These are phyloP conservation scores for Luidia sarsii DNA, from an alignment of 53 echinoderm and acorn worm species.

Conservation along the genomic window DNA sequence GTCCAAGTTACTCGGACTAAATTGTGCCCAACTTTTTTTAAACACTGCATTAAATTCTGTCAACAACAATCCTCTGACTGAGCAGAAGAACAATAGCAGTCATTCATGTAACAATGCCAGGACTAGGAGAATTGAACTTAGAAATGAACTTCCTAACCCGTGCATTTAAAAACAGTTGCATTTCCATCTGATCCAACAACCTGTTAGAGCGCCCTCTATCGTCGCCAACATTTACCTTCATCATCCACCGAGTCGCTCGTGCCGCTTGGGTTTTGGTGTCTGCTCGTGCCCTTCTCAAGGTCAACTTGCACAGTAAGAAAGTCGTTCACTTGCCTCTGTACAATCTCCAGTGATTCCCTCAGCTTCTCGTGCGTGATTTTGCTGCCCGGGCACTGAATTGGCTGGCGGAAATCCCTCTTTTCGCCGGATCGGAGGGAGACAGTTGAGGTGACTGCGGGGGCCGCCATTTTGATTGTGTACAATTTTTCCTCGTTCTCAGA, in stretches of 20 bases:
- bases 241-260: not conserved
- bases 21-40: no score
- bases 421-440: slow-evolving; percentile 47
- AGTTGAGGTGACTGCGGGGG: slow-evolving; percentile 57
- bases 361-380: slow-evolving; percentile 15
- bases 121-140: no score
- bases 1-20: no score
- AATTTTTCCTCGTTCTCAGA: slow-evolving; percentile 15
- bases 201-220: no score
- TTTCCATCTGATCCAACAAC: no score
- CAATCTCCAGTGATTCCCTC: slow-evolving; percentile 39
- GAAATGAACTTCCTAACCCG: no score
- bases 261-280: not conserved
- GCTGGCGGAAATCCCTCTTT: slow-evolving; percentile 38
- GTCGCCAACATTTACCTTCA: not conserved
- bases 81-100: no score
- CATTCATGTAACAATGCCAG: no score
- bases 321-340: slow-evolving; percentile 62
- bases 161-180: no score
- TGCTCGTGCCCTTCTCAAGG: slow-evolving; percentile 42
- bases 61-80: no score
- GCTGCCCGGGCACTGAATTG: not conserved
- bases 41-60: no score
- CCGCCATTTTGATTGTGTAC: slow-evolving; percentile 67
- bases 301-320: slow-evolving; percentile 66